phyloP scores from a whole-genome alignment of 2,113 vertebrate genomes.

The Cottus gobio region DNA sequence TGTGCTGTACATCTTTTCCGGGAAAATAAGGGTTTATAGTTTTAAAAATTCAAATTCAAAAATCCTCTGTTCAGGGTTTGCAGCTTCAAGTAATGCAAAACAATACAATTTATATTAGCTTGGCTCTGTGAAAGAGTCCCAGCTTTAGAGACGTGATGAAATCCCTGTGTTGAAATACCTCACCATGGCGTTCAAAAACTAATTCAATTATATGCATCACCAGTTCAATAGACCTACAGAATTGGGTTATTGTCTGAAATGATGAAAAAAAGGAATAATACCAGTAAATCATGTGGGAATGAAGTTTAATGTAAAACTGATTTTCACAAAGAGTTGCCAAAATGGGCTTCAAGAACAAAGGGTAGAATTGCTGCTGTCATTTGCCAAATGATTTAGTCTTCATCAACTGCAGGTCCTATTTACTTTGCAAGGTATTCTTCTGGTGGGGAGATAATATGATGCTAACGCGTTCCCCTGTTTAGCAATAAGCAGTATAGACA shows the following conservation, averaged over 20 bases:
- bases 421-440: slow-evolving; percentile 30
- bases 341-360: slow-evolving; percentile 48
- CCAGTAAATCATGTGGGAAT: slow-evolving; percentile 68
- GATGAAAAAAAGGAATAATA: slow-evolving; percentile 62
- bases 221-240: slow-evolving; percentile 73
- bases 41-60: slow-evolving; percentile 15
- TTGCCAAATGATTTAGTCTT: slow-evolving; percentile 52
- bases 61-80: slow-evolving; percentile 44
- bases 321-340: slow-evolving; percentile 58
- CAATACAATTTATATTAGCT: slow-evolving; percentile 59
- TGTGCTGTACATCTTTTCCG: slow-evolving; percentile 6
- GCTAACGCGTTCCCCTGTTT: background rate
- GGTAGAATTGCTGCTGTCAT: slow-evolving; percentile 44
- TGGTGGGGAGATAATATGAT: slow-evolving; percentile 18
- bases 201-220: slow-evolving; percentile 80
- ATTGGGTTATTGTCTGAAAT: slow-evolving; percentile 77
- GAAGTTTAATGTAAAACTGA: slow-evolving; percentile 61
- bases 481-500: background rate
- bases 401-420: slow-evolving; percentile 37
- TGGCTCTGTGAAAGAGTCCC: slow-evolving; percentile 50
- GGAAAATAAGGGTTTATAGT: slow-evolving; percentile 9
- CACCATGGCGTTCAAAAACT: slow-evolving; percentile 68
- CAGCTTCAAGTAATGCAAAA: slow-evolving; percentile 52
- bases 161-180: slow-evolving; percentile 71
- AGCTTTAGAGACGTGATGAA: slow-evolving; percentile 55